Conservation (phyloP, 2,888 invertebrate species). For the Pristionchus mayeri region DNA sequence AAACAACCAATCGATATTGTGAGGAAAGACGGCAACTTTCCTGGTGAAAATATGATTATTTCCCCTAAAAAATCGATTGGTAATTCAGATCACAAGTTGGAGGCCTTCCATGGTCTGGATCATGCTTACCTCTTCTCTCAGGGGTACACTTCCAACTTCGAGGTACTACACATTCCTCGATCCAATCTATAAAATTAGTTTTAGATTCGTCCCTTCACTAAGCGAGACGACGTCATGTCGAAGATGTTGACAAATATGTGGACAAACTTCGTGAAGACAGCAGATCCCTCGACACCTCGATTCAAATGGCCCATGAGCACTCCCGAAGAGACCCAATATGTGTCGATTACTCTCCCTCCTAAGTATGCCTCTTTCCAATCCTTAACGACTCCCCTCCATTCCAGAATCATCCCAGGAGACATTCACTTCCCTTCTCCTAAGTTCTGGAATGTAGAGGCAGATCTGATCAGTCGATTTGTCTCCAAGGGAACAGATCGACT, state of each 20-base stretch:
- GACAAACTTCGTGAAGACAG: constrained; percentile 71
- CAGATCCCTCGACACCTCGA: constrained; percentile 65
- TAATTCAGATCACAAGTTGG: constrained; percentile 59
- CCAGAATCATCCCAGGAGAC: constrained; percentile 67
- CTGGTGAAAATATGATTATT: constrained; percentile 17
- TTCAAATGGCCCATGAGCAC: constrained; percentile 70
- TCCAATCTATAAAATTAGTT: constrained; percentile 27
- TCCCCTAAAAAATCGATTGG: not conserved
- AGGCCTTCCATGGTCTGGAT: constrained; percentile 76
- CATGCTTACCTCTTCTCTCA: constrained; percentile 75
- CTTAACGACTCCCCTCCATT: not conserved
- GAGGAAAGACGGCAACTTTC: constrained; percentile 57
- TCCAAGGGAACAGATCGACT: constrained; percentile 57
- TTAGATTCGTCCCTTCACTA: constrained; percentile 70
- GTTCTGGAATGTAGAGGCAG: constrained; percentile 75
- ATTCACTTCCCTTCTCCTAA: constrained; percentile 72
- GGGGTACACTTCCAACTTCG: constrained; percentile 67
- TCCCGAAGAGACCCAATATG: constrained; percentile 62
- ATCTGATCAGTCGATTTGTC: constrained; percentile 61
- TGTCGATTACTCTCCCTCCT: constrained; percentile 71
- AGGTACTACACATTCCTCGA: not conserved
- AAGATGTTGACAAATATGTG: constrained; percentile 70
- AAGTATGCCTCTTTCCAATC: constrained; percentile 56
- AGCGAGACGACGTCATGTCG: constrained; percentile 72
- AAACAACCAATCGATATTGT: constrained; percentile 66